Percentiles rank a stretch among this genome's conserved stretches.
phyloP scores from a whole-genome alignment of 2,797 vertebrate genomes.

The Fistularia tabacaria region DNA sequence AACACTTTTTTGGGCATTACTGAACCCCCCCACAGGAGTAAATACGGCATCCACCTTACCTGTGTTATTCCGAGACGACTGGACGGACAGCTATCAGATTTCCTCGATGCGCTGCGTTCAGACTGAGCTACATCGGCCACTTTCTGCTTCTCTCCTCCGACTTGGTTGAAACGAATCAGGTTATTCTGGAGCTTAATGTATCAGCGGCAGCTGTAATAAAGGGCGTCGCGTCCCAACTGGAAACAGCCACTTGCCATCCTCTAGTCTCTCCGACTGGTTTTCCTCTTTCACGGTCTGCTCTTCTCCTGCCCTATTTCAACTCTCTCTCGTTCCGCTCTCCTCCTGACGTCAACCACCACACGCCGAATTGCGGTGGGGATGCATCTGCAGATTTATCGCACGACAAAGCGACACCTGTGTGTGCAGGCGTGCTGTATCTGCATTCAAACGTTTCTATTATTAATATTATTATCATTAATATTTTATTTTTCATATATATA shows the following conservation, averaged over 20 bases:
- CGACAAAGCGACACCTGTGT: conserved; percentile 74
- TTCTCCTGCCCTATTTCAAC: conserved; percentile 86
- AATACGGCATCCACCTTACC: conserved; percentile 56
- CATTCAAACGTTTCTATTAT: too few relatives aligned
- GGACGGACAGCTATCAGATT: conserved; percentile 28
- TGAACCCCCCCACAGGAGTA: not conserved
- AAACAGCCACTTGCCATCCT: conserved; percentile 61
- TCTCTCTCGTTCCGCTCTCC: conserved; percentile 74
- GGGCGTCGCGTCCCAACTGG: conserved; percentile 48
- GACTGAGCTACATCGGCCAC: conserved; percentile 48
- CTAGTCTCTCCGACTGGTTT: conserved; percentile 58
- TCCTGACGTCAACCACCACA: conserved; percentile 85
- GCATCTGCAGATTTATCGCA: conserved; percentile 73
- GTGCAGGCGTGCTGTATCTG: conserved; percentile 6
- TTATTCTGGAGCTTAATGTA: conserved; percentile 14
- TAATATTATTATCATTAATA: too few relatives aligned
- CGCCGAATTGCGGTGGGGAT: conserved; percentile 50
- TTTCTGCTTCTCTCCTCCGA: conserved; percentile 46
- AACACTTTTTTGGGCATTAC: too few relatives aligned
- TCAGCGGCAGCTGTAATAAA: conserved; percentile 21
- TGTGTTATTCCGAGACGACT: conserved; percentile 57
- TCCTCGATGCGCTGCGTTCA: conserved; percentile 50
- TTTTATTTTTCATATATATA: too few relatives aligned
- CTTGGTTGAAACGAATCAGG: not conserved
- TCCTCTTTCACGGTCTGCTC: conserved; percentile 60